phyloP scores from a whole-genome alignment of 2,888 invertebrate genomes.

The Saturnia pavonia region DNA sequence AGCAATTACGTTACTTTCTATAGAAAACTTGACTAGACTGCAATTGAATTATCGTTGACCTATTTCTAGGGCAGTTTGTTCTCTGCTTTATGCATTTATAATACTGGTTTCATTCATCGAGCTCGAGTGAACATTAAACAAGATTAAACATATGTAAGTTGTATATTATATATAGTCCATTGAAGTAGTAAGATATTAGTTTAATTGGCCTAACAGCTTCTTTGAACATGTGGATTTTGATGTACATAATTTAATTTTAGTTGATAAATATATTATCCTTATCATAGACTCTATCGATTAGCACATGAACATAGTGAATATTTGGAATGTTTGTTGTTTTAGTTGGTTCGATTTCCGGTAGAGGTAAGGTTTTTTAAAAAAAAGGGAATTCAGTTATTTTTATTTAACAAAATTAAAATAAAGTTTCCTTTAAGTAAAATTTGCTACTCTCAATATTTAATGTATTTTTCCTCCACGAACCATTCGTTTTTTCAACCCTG shows the following conservation, averaged over 20 bases:
- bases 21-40: slow-evolving; percentile 36
- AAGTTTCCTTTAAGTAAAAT: too few species aligned
- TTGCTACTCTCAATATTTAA: too few species aligned
- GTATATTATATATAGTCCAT: neutral
- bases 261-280: neutral
- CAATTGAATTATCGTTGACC: slow-evolving; percentile 22
- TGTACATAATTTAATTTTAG: neutral
- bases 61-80: slow-evolving; percentile 23
- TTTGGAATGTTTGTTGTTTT: too few species aligned
- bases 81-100: neutral
- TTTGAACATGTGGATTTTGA: neutral
- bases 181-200: neutral
- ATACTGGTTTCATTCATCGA: slow-evolving; percentile 7
- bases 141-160: neutral
- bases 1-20: slow-evolving; percentile 33
- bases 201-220: neutral
- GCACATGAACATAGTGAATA: too few species aligned
- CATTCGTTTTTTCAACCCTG: too few species aligned
- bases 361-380: too few species aligned
- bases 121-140: slow-evolving; percentile 2
- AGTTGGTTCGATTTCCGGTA: too few species aligned
- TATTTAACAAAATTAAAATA: too few species aligned
- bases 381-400: too few species aligned
- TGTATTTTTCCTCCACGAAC: too few species aligned
- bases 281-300: too few species aligned